A percentile compares a stretch with the other conserved stretches of the same genome.
Conservation (phyloP, 2,113 vertebrate species). For the Strix aluco region DNA sequence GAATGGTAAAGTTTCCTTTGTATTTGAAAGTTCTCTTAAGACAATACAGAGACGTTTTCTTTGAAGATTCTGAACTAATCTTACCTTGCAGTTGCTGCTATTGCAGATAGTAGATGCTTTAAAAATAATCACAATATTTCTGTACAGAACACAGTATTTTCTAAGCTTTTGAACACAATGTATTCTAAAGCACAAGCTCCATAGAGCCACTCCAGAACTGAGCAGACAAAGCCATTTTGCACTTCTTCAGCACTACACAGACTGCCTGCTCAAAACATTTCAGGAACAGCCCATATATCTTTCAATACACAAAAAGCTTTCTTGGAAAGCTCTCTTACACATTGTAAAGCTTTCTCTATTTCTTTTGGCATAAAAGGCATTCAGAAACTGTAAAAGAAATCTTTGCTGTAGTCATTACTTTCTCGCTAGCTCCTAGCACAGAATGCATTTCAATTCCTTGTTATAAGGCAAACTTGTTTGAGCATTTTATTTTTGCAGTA, state of each 20-base stretch:
- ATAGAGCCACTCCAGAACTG: neutral
- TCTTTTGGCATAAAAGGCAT: neutral
- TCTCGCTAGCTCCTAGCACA: neutral
- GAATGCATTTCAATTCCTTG: neutral
- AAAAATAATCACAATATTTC: neutral
- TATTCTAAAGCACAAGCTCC: neutral
- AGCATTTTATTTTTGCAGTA: neutral
- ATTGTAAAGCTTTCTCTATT: neutral
- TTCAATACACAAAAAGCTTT: neutral
- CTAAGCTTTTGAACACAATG: neutral
- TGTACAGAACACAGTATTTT: neutral
- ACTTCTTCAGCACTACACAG: neutral
- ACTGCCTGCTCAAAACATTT: neutral
- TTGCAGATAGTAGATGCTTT: neutral
- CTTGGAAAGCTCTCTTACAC: neutral
- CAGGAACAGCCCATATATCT: neutral
- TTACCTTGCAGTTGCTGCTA: neutral
- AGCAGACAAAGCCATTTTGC: neutral
- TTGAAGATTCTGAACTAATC: neutral
- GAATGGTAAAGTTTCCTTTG: neutral
- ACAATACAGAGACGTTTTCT: neutral
- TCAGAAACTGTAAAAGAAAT: neutral
- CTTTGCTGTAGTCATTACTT: slow-evolving; percentile 6
- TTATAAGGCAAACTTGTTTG: neutral
- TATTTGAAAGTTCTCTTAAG: neutral